These are phyloP conservation scores for Atherix ibis DNA, from an alignment of 2,888 invertebrate species.

Conservation along the genomic window DNA sequence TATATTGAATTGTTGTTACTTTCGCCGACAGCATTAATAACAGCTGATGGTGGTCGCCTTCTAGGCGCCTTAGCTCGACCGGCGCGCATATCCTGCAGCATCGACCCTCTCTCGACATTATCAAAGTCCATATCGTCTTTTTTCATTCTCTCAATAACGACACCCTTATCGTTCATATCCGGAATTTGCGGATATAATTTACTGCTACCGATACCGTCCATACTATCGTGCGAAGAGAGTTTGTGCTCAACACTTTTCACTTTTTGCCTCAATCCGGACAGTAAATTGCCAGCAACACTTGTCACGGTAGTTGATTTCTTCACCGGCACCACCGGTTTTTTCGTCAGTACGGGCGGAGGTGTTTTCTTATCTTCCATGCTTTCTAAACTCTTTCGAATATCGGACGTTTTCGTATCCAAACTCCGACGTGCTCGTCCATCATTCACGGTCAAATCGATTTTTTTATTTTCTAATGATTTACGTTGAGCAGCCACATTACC, in stretches of 20 bases:
- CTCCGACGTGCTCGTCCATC: slow-evolving; percentile 8
- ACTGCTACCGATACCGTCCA: slow-evolving; percentile 37
- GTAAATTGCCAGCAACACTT: slow-evolving; percentile 36
- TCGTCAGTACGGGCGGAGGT: slow-evolving; percentile 37
- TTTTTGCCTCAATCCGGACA: slow-evolving; percentile 45
- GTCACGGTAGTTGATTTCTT: slow-evolving; percentile 54
- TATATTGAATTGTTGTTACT: slow-evolving; percentile 25
- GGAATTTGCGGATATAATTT: slow-evolving; percentile 21
- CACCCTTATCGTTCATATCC: slow-evolving; percentile 17
- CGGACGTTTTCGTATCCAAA: slow-evolving; percentile 17
- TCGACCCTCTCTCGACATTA: slow-evolving; percentile 44
- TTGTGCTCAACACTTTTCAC: slow-evolving; percentile 39
- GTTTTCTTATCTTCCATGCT: slow-evolving; percentile 31
- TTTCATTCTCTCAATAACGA: slow-evolving; percentile 19
- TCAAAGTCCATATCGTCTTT: slow-evolving; percentile 39
- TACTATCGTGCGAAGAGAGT: slow-evolving; percentile 29
- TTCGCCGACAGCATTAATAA: slow-evolving; percentile 22
- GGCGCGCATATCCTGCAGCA: slow-evolving; percentile 50
- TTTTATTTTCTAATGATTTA: slow-evolving; percentile 35
- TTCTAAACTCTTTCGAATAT: slow-evolving; percentile 28
- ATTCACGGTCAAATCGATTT: slow-evolving; percentile 20
- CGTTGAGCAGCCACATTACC: slow-evolving; percentile 38
- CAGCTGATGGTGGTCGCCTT: slow-evolving; percentile 42
- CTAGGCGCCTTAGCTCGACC: slow-evolving; percentile 40
- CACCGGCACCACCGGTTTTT: slow-evolving; percentile 49